Evolutionary conservation across 1,140 invertebrate genomes (phyloP).

Genomic region (Drepana arcuata): DNA sequence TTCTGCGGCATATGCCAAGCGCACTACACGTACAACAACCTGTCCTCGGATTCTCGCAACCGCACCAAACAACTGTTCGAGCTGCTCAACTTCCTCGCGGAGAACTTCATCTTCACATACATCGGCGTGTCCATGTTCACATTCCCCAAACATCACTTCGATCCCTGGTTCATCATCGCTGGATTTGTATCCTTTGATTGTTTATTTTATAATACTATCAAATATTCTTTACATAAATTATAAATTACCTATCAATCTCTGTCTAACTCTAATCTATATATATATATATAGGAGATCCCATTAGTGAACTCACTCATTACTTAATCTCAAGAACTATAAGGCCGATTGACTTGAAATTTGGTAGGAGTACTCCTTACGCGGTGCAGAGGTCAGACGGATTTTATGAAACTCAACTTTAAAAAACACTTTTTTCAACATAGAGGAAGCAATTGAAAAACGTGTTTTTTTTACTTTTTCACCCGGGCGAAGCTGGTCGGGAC

Average conservation of each 20-base stretch:
- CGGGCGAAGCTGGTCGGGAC: no score
- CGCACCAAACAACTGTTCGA: conserved; percentile 97
- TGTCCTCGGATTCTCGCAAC: conserved; percentile 89
- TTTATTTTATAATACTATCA: conserved; percentile 5
- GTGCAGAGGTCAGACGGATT: no score
- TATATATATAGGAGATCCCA: no score
- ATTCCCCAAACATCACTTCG: conserved; percentile 95
- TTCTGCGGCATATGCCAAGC: conserved; percentile 99
- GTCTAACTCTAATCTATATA: conserved; percentile 10
- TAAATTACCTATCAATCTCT: no score
- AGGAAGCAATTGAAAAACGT: no score
- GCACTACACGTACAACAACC: conserved; percentile 99
- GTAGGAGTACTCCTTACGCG: no score
- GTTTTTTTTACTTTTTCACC: no score
- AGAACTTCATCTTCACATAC: conserved; percentile 99
- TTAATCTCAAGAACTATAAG: conserved; percentile 8
- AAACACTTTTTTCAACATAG: no score
- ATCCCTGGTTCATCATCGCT: conserved; percentile 91
- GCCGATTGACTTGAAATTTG: no score
- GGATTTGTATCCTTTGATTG: conserved; percentile 90
- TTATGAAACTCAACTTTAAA: no score
- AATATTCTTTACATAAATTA: no score
- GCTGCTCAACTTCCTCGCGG: conserved; percentile 95
- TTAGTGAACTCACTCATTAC: no score
- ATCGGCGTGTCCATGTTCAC: conserved; percentile 99